phyloP scores from a whole-genome alignment of 2,888 invertebrate species.

The Mantis religiosa region DNA sequence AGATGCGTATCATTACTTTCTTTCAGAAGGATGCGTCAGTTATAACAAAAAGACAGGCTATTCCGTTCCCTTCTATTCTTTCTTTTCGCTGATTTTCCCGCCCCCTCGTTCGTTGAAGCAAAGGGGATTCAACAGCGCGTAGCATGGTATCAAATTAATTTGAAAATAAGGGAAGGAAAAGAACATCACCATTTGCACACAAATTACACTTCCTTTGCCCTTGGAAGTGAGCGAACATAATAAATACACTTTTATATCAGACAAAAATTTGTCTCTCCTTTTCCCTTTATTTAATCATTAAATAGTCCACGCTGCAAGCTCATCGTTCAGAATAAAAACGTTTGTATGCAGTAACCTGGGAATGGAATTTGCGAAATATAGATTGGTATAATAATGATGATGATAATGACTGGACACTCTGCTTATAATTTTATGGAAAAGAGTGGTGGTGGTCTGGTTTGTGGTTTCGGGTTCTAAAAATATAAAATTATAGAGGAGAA shows the following conservation, averaged over 20 bases:
- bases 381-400: too few relatives aligned
- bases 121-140: neutral
- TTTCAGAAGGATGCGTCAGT: neutral
- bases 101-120: neutral
- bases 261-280: neutral
- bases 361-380: too few relatives aligned
- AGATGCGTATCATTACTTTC: conserved; percentile 9
- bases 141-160: conserved; percentile 3
- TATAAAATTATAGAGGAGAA: too few relatives aligned
- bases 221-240: neutral
- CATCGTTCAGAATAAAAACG: too few relatives aligned
- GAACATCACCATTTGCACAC: neutral
- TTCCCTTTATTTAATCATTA: neutral
- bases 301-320: too few relatives aligned
- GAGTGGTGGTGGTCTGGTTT: too few relatives aligned
- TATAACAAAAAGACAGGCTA: neutral
- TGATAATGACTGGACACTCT: too few relatives aligned
- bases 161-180: neutral
- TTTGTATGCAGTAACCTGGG: too few relatives aligned
- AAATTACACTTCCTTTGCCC: neutral
- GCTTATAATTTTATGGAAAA: too few relatives aligned
- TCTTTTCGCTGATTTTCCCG: neutral
- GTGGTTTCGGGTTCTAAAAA: too few relatives aligned
- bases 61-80: neutral
- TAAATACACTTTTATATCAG: neutral